phyloP scores from a whole-genome alignment of 2,888 invertebrate species.

The Caenorhabditis sp. region DNA sequence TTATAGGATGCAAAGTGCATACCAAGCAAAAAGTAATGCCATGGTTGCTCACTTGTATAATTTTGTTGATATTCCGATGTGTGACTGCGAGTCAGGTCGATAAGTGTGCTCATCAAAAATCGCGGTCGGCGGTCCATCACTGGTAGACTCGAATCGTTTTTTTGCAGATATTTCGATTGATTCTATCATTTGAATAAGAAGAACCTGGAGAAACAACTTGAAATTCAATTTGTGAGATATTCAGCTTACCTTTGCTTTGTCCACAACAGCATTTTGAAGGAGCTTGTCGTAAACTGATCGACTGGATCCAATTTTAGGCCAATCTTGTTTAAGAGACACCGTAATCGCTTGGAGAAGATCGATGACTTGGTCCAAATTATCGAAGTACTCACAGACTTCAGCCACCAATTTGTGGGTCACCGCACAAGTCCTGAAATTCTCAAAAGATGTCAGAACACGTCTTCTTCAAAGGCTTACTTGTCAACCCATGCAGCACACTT shows the following conservation, averaged over 20 bases:
- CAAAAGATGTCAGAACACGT: background rate
- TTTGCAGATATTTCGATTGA: constrained; percentile 43
- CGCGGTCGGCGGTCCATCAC: constrained; percentile 54
- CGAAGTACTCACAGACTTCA: constrained; percentile 78
- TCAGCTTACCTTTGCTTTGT: constrained; percentile 63
- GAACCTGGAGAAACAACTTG: constrained; percentile 16
- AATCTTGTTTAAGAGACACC: constrained; percentile 73
- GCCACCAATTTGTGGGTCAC: constrained; percentile 72
- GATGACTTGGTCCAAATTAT: constrained; percentile 76
- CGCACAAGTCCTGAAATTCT: constrained; percentile 71
- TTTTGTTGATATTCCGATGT: constrained; percentile 62
- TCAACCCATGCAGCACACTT: constrained; percentile 62
- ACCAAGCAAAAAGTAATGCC: no score
- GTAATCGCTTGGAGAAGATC: constrained; percentile 79
- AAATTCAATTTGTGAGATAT: background rate
- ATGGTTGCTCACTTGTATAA: constrained; percentile 47
- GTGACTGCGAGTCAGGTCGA: constrained; percentile 58
- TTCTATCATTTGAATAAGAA: constrained; percentile 56
- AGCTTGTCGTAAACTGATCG: constrained; percentile 66
- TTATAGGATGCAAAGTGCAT: no score
- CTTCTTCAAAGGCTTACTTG: constrained; percentile 6
- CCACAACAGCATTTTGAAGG: constrained; percentile 63
- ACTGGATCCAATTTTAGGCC: constrained; percentile 74
- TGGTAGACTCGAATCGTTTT: constrained; percentile 47
- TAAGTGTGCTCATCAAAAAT: constrained; percentile 58